Conservation (phyloP, 2,113 vertebrate genomes). For the Ictalurus punctatus region DNA sequence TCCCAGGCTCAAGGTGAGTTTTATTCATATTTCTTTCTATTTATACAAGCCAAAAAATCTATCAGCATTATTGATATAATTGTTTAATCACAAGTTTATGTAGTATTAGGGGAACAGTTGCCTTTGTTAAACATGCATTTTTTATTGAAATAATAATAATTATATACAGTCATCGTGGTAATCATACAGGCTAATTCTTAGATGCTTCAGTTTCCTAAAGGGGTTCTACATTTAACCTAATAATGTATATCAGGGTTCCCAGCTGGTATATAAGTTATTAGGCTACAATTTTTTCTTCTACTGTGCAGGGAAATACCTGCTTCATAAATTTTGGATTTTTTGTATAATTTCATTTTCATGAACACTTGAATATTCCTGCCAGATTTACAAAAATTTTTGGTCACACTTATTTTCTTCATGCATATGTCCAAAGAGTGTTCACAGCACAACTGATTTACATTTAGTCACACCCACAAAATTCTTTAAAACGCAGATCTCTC, state of each 20-base stretch:
- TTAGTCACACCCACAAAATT: too few species aligned
- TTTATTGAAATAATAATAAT: background rate
- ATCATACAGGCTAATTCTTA: too few species aligned
- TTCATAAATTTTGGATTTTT: background rate
- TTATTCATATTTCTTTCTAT: background rate
- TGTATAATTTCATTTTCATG: background rate
- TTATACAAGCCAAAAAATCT: background rate
- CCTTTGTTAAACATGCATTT: background rate
- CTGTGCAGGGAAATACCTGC: background rate
- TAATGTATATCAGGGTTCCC: too few species aligned
- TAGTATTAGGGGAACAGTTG: background rate
- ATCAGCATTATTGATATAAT: background rate
- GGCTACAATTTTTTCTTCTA: background rate
- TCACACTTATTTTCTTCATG: background rate
- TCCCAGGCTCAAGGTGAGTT: conserved; percentile 70
- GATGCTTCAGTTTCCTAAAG: too few species aligned
- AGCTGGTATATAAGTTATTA: too few species aligned
- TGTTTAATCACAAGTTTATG: background rate
- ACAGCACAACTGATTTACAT: too few species aligned
- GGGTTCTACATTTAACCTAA: too few species aligned
- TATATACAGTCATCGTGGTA: too few species aligned
- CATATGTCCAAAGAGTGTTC: too few species aligned
- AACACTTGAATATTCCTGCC: background rate
- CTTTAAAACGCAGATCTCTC: too few species aligned
- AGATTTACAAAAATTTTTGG: background rate